Evolutionary conservation across 1,140 invertebrate species (phyloP), one percentile per base, ranked within the genome.

Genomic region (Cydia splendana): DNA sequence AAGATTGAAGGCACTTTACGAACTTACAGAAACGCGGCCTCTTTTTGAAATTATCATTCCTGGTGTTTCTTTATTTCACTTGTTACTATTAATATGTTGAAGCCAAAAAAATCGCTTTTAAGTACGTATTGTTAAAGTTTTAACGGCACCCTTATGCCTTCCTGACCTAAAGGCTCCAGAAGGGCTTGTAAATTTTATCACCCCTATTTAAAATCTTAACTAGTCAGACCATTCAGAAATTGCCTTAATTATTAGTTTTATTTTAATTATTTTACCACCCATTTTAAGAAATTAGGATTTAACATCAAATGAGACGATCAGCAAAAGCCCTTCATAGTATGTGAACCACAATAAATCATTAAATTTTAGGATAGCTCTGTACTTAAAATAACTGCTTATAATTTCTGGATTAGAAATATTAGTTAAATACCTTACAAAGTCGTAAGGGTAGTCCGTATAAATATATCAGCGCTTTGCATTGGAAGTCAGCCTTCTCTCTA

Each of bases 401-500:
- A 71, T 71, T 71, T 71, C 67, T 12, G 30, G n/a, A 71, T 71
- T 38, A 71, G 6, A 67, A 71, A 71, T 71, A 38, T 71, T 38
- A 38, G 67, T 71, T 42, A n/a, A 34, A 71, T 45, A 71, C 67
- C 67, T 71, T 71, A 45, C 67, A 12, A 42, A 18, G n/a, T 71
- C n/a, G 67, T 71, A 71, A 71, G 30, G 67, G 67, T 71, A 71
- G 28, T 34, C 65, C n/a, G 34, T 71, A 71, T 38, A 45, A 71
- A 38, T 42, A 38, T 42, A 71, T 38, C 67, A 71, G 34, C 67
- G 67, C 30, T 71, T 71, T 71, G 34, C 34, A 71, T 62, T 12
- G 67, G 67, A 67, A 71, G 67, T 71, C 67, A 45, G 67, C 67
- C 67, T 71, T 76, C 30, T 75, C 71, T 76, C 77, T 76, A 79